phyloP scores from a whole-genome alignment of 2,113 vertebrate species.

The Campylorhamphus procurvoides region DNA sequence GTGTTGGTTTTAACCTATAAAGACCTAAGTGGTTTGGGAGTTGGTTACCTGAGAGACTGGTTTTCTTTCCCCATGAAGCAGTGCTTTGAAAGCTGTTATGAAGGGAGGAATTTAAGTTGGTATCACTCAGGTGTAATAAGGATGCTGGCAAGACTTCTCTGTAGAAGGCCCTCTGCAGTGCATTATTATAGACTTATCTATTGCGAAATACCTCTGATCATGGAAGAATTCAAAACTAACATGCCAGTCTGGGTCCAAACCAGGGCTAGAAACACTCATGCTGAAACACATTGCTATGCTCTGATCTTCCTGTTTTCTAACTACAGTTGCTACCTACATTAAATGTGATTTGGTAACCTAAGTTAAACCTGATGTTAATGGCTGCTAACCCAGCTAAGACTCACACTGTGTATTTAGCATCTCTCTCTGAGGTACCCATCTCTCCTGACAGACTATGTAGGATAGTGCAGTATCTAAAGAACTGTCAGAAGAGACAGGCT shows the following conservation, averaged over 20 bases:
- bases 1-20: constrained; percentile 56
- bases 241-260: neutral
- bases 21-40: constrained; percentile 59
- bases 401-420: neutral
- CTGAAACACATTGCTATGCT: neutral
- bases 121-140: constrained; percentile 5
- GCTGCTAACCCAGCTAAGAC: neutral
- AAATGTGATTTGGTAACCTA: neutral
- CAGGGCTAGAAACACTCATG: neutral
- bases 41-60: constrained; percentile 55
- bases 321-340: neutral
- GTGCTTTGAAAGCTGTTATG: neutral
- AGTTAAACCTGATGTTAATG: constrained; percentile 12
- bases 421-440: neutral
- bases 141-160: neutral
- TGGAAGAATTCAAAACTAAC: neutral
- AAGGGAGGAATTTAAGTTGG: neutral
- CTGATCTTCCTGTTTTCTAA: neutral
- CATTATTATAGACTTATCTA: neutral
- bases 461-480: neutral
- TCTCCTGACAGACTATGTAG: neutral
- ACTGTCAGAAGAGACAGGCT: neutral
- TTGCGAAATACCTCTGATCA: neutral
- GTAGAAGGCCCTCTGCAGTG: neutral
- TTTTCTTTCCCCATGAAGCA: constrained; percentile 1